Conservation (phyloP, 92 coral and sea anemone genomes). For the Heteractis magnifica region DNA sequence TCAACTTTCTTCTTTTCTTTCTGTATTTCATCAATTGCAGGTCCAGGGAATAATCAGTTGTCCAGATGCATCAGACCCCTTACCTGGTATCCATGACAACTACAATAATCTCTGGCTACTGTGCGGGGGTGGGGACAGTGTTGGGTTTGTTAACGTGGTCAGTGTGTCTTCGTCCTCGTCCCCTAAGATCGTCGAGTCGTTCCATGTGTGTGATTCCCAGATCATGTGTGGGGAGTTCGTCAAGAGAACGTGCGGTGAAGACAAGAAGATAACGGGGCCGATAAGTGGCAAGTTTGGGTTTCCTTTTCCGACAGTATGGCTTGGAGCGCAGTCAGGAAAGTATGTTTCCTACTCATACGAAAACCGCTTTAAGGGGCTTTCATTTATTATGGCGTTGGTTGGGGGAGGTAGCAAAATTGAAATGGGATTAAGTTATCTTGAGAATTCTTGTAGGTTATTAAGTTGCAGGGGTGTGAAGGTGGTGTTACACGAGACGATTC, state of each 20-base stretch:
- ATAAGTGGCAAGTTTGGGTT: slow-evolving; percentile 85
- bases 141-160: slow-evolving; percentile 81
- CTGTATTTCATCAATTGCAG: slow-evolving; percentile 30
- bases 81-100: slow-evolving; percentile 86
- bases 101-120: slow-evolving; percentile 78
- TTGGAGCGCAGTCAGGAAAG: slow-evolving; percentile 97
- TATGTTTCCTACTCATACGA: slow-evolving; percentile 23
- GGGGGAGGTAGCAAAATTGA: too few species aligned
- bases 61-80: slow-evolving; percentile 69
- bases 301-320: slow-evolving; percentile 98
- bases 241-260: slow-evolving; percentile 70
- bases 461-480: too few species aligned
- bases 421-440: too few species aligned
- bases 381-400: background rate
- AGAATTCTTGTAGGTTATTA: too few species aligned
- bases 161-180: slow-evolving; percentile 64
- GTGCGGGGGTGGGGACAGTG: slow-evolving; percentile 82
- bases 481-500: too few species aligned
- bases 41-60: slow-evolving; percentile 76
- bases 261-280: slow-evolving; percentile 67
- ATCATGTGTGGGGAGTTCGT: slow-evolving; percentile 85
- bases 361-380: background rate
- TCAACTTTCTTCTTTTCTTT: background rate
- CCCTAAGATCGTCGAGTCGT: slow-evolving; percentile 93
- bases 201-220: slow-evolving; percentile 83